phyloP scores from a whole-genome alignment of 1,140 invertebrate species.

The Ganaspis sp. region DNA sequence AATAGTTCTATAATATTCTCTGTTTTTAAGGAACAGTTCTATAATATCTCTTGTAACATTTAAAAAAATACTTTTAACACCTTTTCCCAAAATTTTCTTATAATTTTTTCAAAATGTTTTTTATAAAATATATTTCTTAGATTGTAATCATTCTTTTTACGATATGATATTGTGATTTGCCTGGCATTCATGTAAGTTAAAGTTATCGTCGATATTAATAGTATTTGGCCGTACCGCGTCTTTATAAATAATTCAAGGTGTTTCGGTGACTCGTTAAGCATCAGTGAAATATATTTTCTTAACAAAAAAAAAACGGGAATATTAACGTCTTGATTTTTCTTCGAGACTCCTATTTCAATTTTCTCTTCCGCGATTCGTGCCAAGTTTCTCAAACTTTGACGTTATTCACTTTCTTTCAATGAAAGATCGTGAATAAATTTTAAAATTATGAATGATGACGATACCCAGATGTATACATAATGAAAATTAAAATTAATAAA shows the following conservation, averaged over 20 bases:
- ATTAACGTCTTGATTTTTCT: neutral
- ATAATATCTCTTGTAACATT: too few species aligned
- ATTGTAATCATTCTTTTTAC: slow-evolving; percentile 1
- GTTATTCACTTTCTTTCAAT: neutral
- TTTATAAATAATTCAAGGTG: slow-evolving; percentile 66
- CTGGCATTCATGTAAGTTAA: slow-evolving; percentile 56
- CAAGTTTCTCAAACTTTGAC: neutral
- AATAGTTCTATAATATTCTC: too few species aligned
- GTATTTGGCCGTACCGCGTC: slow-evolving; percentile 37
- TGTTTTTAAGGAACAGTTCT: too few species aligned
- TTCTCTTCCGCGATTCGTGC: neutral
- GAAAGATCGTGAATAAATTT: neutral
- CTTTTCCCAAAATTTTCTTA: too few species aligned
- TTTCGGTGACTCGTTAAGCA: slow-evolving; percentile 40
- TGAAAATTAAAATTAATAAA: too few species aligned
- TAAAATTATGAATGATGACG: neutral
- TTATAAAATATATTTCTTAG: neutral
- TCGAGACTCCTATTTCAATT: neutral
- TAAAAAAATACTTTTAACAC: too few species aligned
- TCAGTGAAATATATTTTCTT: slow-evolving; percentile 30
- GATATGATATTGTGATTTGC: slow-evolving; percentile 37
- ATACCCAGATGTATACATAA: too few species aligned
- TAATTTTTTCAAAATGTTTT: too few species aligned
- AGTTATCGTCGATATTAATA: slow-evolving; percentile 54
- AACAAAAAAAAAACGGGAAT: neutral